Base-by-base conservation (phyloP, 2,797 vertebrate genomes). In the Gephyroberyx darwinii region DNA sequence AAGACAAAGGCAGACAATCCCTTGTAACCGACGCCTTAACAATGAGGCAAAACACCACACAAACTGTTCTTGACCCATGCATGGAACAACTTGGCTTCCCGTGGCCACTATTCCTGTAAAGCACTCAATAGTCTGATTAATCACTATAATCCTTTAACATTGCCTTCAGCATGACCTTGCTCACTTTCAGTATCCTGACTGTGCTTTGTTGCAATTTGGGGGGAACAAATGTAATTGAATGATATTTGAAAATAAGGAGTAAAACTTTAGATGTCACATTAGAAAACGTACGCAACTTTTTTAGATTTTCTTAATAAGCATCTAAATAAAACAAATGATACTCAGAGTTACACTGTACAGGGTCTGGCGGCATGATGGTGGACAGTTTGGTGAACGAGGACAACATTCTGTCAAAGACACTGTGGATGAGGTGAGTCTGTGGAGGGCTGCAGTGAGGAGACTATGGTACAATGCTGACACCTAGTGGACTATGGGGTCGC, bases 381-480 rank as follows among this genome's bases (percentile, higher is more conserved):
- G 8, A 47, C 43, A 53, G 9, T n/a, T 39, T 4, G n/a, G 16
- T 22, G 33, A 63, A 17, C 22, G 47, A 10, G 53, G 19, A 31
- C n/a, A 13, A 43, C 0, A 14, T 65, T 57, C 43, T n/a, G 51
- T 53, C 8, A 4, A 2, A 7, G 16, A 51, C 31, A 17, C 22
- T 52, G 20, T 30, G 35, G 2, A 12, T 26, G 19, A 12, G 6
- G 7, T n/a, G 17, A 3, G 16, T 1, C n/a, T 16, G 3, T 52
- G n/a, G n/a, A 2, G 33, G 52, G 13, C 53, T 16, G 14, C 6
- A 2, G 2, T 31, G 39, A 64, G 2, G 0, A 33, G 1, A 51
- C 59, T 8, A 79, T 65, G 63, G 73, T 52, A 14, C 16, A 77
- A 81, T 76, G 55, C 77, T 90, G 90, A 89, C 91, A 87, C 84